Base-by-base conservation (phyloP, 1,140 invertebrate genomes). In the Calliopsis andreniformis region DNA sequence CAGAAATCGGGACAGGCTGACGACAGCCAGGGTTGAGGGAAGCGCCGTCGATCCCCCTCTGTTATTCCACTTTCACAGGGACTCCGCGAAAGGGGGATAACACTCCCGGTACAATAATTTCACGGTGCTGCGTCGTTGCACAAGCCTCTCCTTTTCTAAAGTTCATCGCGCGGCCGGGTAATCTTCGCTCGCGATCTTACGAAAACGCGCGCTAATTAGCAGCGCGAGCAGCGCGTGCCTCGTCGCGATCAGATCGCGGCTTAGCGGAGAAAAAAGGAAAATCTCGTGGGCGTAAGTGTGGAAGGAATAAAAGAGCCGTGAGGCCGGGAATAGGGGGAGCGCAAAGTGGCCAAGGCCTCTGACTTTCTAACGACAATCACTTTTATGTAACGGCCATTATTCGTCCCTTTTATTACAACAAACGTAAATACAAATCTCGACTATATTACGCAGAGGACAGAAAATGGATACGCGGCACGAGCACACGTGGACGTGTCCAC, bases 351-450 rank as follows among this genome's bases (percentile, higher is more conserved):
- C 86, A 88, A 88, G 86, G 86, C 75, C 67, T 84, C 73, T 63
- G 72, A 88, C 88, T 91, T 89, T 89, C 89, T 88, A 91, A 89
- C 82, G 79, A 87, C 87, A 87, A 85, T 87, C 79, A 79, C 82
- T 89, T 90, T 89, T 91, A 89, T 90, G 85, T 89, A 91, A 91
- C 88, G 87, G 83, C 79, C 86, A 88, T 90, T 89, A 89, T 81
- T 84, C 76, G 76, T 86, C 75, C 79, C 68, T 79, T 84, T 87
- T 87, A 86, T 87, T 87, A 90, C 87, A 90, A 91, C 88, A 90
- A 90, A 91, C 82, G 87, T 90, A 88, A 90, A 90, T 90, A 90
- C 88, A 89, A 88, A 89, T 81, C 73, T 49, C 43, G 35, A 39
- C 28, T 70, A 42, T 32, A 73, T 58, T 79, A 59, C 56, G 49